Evolutionary conservation across 2,888 invertebrate genomes (phyloP), one percentile per base, ranked within the genome.

Genomic region (Agapostemon virescens): DNA sequence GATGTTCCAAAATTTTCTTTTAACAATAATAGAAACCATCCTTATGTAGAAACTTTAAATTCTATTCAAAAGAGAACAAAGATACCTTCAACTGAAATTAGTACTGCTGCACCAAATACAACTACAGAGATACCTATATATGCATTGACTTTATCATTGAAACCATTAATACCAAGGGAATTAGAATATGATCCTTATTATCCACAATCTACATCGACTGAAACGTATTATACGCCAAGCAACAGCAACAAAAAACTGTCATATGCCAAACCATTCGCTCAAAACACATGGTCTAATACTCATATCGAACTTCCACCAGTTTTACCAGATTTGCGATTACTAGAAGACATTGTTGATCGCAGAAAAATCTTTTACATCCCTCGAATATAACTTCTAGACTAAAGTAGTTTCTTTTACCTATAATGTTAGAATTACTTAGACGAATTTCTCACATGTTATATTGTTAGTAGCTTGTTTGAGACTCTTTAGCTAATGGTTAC

Each of bases 121-220:
- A 81, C 81, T 23, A 85, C 89, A 6, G 87, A 88, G 52, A 84
- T 85, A 80, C 89, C 87, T n/a, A 86, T 89, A 15, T 84, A 86
- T 33, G 81, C 88, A 33, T 77, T 90, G 26, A 85, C 88, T 11
- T 83, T 87, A 30, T 88, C 90, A 13, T 68, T 89, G 9, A 87
- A 89, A 55, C 88, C 89, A 2, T 72, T 90, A 45, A 68, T 87
- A 15, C 90, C 90, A 5, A 88, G 85, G 11, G 89, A 90, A 55
- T 36, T 85, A 17, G 90, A 91, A 45, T 81, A 89, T 20, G 92
- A 92, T 85, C 92, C 92, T 0, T 92, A 92, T 74, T 92, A 92
- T 76, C 92, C 92, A 0, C 86, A 76, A 68, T 40, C 77, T 5
- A 88, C 88, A 0, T 88, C 90, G 0, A 91, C 92, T 7, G 91